A percentile compares a stretch with the other conserved stretches of the same genome.
phyloP scores from a whole-genome alignment of 64 coral and sea anemone species.

The Platygyra sinensis region DNA sequence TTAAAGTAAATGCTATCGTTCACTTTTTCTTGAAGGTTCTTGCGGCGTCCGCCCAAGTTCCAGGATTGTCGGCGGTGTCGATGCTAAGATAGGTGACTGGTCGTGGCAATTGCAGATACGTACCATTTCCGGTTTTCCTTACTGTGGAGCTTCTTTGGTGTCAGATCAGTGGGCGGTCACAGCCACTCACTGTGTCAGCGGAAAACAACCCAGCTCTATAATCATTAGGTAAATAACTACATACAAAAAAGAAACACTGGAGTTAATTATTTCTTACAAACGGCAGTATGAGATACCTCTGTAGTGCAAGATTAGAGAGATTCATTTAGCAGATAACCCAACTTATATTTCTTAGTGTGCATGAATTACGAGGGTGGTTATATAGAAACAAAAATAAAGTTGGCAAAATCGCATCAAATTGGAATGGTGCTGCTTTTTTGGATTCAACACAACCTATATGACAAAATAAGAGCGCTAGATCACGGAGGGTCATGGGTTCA shows the following conservation, averaged over 20 bases:
- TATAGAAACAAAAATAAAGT: not conserved
- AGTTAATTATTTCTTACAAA: not conserved
- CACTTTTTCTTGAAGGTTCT: slow-evolving; percentile 4
- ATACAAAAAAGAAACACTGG: no score
- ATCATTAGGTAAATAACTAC: slow-evolving; percentile 16
- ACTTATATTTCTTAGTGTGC: no score
- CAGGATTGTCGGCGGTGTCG: no score
- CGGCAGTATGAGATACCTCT: not conserved
- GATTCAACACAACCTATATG: no score
- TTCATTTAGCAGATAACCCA: not conserved
- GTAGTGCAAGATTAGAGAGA: not conserved
- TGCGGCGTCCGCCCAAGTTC: slow-evolving; percentile 61
- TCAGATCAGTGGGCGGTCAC: slow-evolving; percentile 35
- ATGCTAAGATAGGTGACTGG: slow-evolving; percentile 51
- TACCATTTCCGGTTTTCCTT: slow-evolving; percentile 31
- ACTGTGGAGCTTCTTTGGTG: slow-evolving; percentile 49
- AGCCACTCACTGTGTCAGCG: slow-evolving; percentile 52
- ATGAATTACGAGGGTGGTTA: no score
- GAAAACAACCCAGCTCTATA: slow-evolving; percentile 22
- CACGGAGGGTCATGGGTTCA: no score
- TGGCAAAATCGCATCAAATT: not conserved
- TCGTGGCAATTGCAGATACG: slow-evolving; percentile 54
- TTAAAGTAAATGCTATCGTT: no score
- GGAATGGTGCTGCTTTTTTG: no score
- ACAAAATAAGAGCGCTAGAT: no score